phyloP scores from a whole-genome alignment of 2,797 vertebrate species.

The Morus bassanus region DNA sequence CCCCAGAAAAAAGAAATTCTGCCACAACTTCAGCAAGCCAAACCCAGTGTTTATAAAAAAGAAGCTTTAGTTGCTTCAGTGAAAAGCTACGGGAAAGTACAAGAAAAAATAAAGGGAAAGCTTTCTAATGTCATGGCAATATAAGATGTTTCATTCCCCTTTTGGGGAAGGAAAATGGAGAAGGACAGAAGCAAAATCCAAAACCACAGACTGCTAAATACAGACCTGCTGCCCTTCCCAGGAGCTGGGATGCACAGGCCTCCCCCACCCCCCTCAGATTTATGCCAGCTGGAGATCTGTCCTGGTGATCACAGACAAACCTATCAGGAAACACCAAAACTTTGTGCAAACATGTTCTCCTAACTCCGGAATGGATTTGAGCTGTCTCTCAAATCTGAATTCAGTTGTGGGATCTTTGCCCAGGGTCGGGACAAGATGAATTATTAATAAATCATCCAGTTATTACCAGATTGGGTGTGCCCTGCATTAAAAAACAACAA shows the following conservation, averaged over 20 bases:
- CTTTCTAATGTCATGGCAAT: not conserved
- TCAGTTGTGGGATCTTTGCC: not conserved
- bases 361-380: rapidly evolving
- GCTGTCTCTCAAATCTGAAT: rapidly evolving
- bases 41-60: not conserved
- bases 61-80: not conserved
- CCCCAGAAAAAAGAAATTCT: not conserved
- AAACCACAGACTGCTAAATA: not conserved
- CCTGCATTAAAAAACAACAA: not conserved
- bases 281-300: not conserved
- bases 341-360: rapidly evolving
- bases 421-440: not conserved
- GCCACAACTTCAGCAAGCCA: not conserved
- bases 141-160: not conserved
- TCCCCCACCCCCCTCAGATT: not conserved
- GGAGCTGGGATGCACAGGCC: not conserved
- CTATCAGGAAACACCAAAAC: not conserved
- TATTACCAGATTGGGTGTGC: conserved; percentile 20
- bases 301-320: not conserved
- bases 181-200: not conserved
- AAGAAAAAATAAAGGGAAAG: not conserved
- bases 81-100: not conserved
- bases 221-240: not conserved
- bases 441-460: not conserved
- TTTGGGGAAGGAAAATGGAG: not conserved